Evolutionary conservation across 1,140 invertebrate genomes (phyloP), one percentile per base, ranked within the genome.

Genomic region (Heliconius hewitsoni): DNA sequence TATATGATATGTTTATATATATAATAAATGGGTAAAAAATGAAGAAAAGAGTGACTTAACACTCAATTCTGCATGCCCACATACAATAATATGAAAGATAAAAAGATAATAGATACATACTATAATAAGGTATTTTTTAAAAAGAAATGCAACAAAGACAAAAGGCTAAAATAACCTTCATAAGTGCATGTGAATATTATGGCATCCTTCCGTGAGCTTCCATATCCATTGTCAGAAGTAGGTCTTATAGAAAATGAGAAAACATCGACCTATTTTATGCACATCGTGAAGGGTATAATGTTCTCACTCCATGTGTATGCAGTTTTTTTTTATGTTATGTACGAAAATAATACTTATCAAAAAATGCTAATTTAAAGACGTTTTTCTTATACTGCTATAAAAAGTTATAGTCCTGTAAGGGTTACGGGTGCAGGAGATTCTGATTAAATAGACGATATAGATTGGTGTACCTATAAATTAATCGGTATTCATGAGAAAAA

Each of bases 211-310:
- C 74, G 30, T 34, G 16, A 74, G 18, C 52, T 13, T 57, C n/a
- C 30, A 57, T 39, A 37, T 76, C 27, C 55, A 39, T 39, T 46
- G 27, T 27, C 16, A 46, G n/a, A 70, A 76, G 39, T 70, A 30
- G 55, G 46, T 71, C 60, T 70, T 75, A 75, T 75, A 76, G 37
- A 76, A 76, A 70, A 70, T 70, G n/a, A 76, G 39, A 42, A 75
- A 75, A 37, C 55, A 66, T 66, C 74, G 34, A 70, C 57, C 37
- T 76, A 70, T 76, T 76, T 76, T 76, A 66, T 66, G 27, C n/a
- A 16, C 60, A 66, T 30, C 27, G 60, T 66, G 27, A 66, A 30
- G 27, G 23, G 27, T 66, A 27, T 30, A 66, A 66, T 66, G 60
- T 66, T 66, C 11, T 11, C 60, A 6, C 60, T 66, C 23, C 60